These are phyloP conservation scores for Leucophenga montana DNA, from an alignment of 2,888 invertebrate species.

Conservation along the genomic window DNA sequence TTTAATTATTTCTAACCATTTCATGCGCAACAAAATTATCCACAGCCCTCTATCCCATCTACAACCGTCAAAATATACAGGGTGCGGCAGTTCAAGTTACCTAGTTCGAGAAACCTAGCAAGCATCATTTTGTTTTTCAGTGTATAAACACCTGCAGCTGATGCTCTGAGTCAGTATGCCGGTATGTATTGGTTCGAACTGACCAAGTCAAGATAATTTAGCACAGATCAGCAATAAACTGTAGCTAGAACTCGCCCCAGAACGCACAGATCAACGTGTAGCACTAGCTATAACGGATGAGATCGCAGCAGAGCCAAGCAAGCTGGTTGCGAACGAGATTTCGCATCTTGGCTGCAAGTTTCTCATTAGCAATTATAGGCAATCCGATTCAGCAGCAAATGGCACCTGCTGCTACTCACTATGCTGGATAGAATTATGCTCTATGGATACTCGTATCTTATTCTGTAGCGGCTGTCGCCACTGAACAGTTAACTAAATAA, in stretches of 20 bases:
- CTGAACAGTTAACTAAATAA: conserved; percentile 17
- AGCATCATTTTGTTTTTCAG: too few species aligned
- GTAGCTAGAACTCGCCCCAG: conserved; percentile 32
- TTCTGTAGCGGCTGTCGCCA: background rate
- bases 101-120: too few species aligned
- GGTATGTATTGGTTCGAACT: background rate
- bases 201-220: conserved; percentile 51
- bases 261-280: background rate
- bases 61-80: too few species aligned
- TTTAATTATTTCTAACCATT: too few species aligned
- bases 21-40: too few species aligned
- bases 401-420: conserved; percentile 17
- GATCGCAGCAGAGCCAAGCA: background rate
- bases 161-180: background rate
- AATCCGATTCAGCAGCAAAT: conserved; percentile 14
- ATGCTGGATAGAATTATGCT: background rate
- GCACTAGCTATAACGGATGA: background rate
- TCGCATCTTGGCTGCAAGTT: background rate
- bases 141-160: conserved; percentile 14
- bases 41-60: too few species aligned
- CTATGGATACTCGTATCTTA: background rate
- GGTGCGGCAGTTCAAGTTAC: too few species aligned
- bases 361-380: conserved; percentile 24
- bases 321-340: too few species aligned
- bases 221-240: conserved; percentile 59